Percentiles rank a stretch among this genome's conserved stretches.
phyloP scores from a whole-genome alignment of 2,797 vertebrate species.

The Phrynocephalus guinanensis region DNA sequence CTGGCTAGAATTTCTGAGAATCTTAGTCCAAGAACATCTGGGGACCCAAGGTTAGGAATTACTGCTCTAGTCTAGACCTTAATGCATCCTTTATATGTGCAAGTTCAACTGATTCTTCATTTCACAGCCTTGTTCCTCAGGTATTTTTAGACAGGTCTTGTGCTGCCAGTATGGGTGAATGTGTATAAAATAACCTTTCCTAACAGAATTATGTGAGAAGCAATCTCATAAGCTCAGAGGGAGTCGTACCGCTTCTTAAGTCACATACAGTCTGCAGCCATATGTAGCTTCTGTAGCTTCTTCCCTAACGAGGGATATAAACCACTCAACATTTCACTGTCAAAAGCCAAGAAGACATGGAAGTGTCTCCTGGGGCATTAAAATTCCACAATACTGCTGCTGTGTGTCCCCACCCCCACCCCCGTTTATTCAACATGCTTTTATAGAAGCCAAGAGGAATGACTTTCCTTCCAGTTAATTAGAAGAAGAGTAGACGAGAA shows the following conservation, averaged over 20 bases:
- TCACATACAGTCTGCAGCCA: background rate
- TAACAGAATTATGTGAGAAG: background rate
- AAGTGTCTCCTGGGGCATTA: background rate
- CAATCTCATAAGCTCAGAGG: background rate
- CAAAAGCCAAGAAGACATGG: background rate
- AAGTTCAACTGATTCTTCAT: background rate
- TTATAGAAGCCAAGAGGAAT: constrained; percentile 36
- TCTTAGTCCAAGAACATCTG: too few species aligned
- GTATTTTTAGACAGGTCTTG: background rate
- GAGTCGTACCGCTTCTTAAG: background rate
- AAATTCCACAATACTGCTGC: constrained; percentile 9
- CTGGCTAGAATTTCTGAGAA: too few species aligned
- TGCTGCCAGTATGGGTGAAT: background rate
- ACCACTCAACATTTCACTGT: constrained; percentile 12
- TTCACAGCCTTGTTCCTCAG: background rate
- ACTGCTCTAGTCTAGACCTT: background rate
- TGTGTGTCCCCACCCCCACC: background rate
- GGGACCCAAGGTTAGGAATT: too few species aligned
- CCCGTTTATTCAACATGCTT: constrained; percentile 1
- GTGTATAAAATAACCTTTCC: background rate
- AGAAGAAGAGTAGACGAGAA: constrained; percentile 7
- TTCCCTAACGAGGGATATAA: background rate
- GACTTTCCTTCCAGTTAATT: constrained; percentile 10
- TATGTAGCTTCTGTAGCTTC: background rate
- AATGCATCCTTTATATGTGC: background rate